Evolutionary conservation across 2,797 vertebrate species (phyloP), one percentile per base, ranked within the genome.

Genomic region (Anguilla megastoma): DNA sequence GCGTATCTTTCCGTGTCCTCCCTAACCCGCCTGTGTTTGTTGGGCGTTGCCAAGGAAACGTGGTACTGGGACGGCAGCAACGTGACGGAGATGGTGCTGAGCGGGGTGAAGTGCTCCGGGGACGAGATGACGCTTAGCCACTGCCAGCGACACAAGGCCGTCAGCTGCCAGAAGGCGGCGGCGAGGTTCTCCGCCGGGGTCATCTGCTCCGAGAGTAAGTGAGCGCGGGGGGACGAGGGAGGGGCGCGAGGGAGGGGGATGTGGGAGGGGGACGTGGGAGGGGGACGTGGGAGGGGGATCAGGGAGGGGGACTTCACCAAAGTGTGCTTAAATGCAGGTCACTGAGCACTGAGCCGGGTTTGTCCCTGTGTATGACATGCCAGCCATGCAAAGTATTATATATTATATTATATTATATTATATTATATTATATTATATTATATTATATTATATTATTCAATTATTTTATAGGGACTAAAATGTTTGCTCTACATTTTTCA

Each of bases 41-140:
- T 69, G 48, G 0, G 48, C 56, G 1, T 84, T 80, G 56, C 88
- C 87, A 95, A 99, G 99, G 98, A 99, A 95, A 99, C 99, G 0
- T 99, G 99, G 99, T 99, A 99, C 95, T 99, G 98, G 98, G 98
- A 99, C 0, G 96, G 97, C 89, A 98, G 97, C 89, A 99, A 99
- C 0, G 94, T 97, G 89, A 99, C 98, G 0, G 97, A 98, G 88
- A 97, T 99, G 97, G 95, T 97, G 85, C 92, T 98, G 96, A 99
- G 99, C 0, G 98, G 99, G 0, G 97, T 99, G 87, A 98, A 95
- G 91, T 99, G 99, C n/a, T 92, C 92, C 0, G 99, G 99, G 6
- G 95, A 88, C 0, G 98, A 99, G 94, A 96, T 98, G 95, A 93
- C 98, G 24, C 94, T 99, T 90, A 96, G 93, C 91, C 98, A 98